Evolutionary conservation across 2,113 vertebrate species (phyloP).

Genomic region (Diadophis punctatus): DNA sequence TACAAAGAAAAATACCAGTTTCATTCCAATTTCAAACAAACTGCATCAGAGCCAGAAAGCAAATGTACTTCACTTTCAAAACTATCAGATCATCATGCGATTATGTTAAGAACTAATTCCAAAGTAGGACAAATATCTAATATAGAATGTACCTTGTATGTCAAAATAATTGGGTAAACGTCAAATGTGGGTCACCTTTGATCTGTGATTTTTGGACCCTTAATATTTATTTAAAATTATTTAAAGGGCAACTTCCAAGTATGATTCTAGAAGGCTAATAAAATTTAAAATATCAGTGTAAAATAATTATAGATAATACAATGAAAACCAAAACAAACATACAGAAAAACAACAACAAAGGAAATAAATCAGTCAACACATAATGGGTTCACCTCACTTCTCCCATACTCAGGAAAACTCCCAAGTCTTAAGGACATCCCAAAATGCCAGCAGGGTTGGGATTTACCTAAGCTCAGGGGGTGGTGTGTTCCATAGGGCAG

Average conservation of each 20-base stretch:
- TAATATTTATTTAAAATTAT: neutral
- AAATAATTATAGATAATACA: neutral
- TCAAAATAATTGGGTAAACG: neutral
- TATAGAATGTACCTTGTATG: neutral
- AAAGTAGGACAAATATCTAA: neutral
- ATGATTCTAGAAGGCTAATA: neutral
- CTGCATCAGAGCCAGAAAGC: neutral
- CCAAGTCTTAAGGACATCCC: neutral
- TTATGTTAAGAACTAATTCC: neutral
- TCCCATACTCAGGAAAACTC: neutral
- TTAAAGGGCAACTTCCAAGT: neutral
- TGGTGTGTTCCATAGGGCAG: neutral
- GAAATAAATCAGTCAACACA: neutral
- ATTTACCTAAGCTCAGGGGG: neutral
- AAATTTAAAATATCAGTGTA: neutral
- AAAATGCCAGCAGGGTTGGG: neutral
- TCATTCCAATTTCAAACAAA: neutral
- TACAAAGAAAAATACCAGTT: neutral
- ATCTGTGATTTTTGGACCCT: neutral
- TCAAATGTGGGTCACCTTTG: neutral
- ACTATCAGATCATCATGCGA: neutral
- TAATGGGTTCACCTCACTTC: neutral
- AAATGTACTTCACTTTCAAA: neutral
- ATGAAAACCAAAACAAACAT: neutral
- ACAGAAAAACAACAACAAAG: neutral